Evolutionary conservation across 1,140 invertebrate species (phyloP).

Genomic region (Brachionus rotundiformis): DNA sequence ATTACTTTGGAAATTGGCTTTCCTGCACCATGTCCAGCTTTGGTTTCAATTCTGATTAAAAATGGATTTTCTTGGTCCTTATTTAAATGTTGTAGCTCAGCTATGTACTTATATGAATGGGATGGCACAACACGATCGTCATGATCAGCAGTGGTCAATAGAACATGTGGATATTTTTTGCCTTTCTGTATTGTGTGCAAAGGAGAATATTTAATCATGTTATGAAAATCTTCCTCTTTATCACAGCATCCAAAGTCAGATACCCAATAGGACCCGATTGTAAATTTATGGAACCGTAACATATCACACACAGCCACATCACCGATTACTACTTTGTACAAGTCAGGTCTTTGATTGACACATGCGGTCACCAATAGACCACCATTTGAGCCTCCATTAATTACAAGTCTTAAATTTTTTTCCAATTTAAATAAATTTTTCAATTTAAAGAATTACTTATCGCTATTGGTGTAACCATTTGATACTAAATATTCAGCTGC

Average conservation of each 20-base stretch:
- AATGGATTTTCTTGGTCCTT: slow-evolving; percentile 76
- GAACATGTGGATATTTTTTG: slow-evolving; percentile 80
- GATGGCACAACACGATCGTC: slow-evolving; percentile 94
- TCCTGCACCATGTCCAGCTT: slow-evolving; percentile 90
- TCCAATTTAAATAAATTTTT: not conserved
- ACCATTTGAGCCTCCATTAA: slow-evolving; percentile 93
- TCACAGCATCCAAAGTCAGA: slow-evolving; percentile 92
- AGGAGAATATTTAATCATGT: slow-evolving; percentile 85
- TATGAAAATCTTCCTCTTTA: slow-evolving; percentile 81
- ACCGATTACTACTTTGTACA: slow-evolving; percentile 85
- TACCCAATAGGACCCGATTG: slow-evolving; percentile 92
- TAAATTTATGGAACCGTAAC: slow-evolving; percentile 96
- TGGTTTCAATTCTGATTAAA: slow-evolving; percentile 84
- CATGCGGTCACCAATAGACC: slow-evolving; percentile 85
- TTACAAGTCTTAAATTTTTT: slow-evolving; percentile 68
- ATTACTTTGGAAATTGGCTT: slow-evolving; percentile 74
- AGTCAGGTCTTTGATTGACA: slow-evolving; percentile 88
- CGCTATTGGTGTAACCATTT: slow-evolving; percentile 76
- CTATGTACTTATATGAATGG: slow-evolving; percentile 91
- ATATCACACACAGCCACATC: slow-evolving; percentile 96
- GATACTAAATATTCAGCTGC: slow-evolving; percentile 86
- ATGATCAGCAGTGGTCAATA: slow-evolving; percentile 92
- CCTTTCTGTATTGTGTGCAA: slow-evolving; percentile 79
- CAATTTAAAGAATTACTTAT: slow-evolving; percentile 64
- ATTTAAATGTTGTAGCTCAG: slow-evolving; percentile 79